Base-by-base conservation (phyloP, 2,797 vertebrate species). In the Ptychobarbus kaznakovi region DNA sequence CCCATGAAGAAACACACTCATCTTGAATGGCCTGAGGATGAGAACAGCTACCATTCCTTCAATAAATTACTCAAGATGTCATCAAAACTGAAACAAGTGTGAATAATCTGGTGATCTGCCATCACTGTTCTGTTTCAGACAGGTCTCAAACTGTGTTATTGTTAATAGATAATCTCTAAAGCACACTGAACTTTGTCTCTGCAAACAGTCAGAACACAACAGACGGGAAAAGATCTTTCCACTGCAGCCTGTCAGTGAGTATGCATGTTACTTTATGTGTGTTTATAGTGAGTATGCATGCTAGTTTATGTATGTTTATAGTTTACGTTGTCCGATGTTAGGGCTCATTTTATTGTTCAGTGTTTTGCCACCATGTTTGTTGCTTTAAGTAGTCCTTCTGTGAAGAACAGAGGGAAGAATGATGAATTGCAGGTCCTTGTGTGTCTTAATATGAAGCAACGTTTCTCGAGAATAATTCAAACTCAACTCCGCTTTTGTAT, bases 141-240 rank as follows among this genome's bases (percentile, higher is more conserved):
- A 2, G 11, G 28, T 35, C 72, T 89, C 46, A 22, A 44, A 86
- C 56, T 75, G 53, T 73, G 66, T 80, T 56, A 12, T 89, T 88
- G 95, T 96, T 95, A 96, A 96, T 96, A 81, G 91, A 87, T 95
- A 95, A 96, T 93, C 20, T 56, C 79, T 76, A 91, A 90, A 90
- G 90, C 88, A 94, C 90, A 94, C 93, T 96, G 95, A 87, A 96
- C 95, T 96, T 96, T 96, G 95, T 89, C 88, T 95, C 93, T 82
- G 91, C 94, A 91, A 94, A 96, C 92, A 89, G 88, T 89, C 87
- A 84, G 72, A 82, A 76, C 86, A 81, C 90, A 92, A 89, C 88
- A 89, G 83, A 86, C 63, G 38, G 72, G 28, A 22, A 68, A 81
- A 46, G 18, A 87, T 77, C 83, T 86, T 86, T 80, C 66, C 70